Evolutionary conservation across 2,888 invertebrate species (phyloP), one percentile per base, ranked within the genome.

Genomic region (Carcina quercana): DNA sequence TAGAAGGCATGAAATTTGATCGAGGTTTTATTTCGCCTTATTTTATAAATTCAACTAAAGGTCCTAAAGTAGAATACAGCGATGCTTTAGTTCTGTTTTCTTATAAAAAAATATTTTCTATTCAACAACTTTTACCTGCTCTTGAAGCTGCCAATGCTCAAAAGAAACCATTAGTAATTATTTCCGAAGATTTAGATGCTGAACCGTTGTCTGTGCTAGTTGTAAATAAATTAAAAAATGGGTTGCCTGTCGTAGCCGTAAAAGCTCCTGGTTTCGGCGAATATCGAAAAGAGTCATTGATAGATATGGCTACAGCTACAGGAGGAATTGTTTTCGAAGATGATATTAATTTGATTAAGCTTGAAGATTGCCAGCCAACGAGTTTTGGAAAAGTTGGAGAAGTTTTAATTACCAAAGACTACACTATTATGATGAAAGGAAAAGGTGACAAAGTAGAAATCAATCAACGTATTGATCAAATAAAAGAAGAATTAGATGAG

Each of bases 1-100:
- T 95, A 59, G 98, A 99, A 78, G 99, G 99, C 32, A 96, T 99
- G 96, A 96, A 97, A 78, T 97, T 99, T 75, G 98, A 99, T 59
- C 88, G 98, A 39, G 99, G 99, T 25, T 99, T 95, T 75, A 95
- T 99, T 61, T 99, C 98, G 3, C 98, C 99, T 0, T 99, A 98
- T 70, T 99, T 99, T 71, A 98, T 99, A 46, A 99, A 98, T 71
- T 94, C 97, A 3, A 85, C 91, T n/a, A 99, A 99, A 86, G 98
- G 97, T 25, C 96, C 96, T 10, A 97, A 93, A 83, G 94, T 96
- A 28, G 98, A 99, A 83, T 99, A 95, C 66, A 95, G 95, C 76
- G 96, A 99, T 73, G 95, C 96, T 6, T 83, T 97, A 11, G 72
- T 99, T 25, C 86, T 99, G 21, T 90, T 97, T 52, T 95, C 95